Conservation (phyloP, 2,797 vertebrate species). For the Myotis pilosus region DNA sequence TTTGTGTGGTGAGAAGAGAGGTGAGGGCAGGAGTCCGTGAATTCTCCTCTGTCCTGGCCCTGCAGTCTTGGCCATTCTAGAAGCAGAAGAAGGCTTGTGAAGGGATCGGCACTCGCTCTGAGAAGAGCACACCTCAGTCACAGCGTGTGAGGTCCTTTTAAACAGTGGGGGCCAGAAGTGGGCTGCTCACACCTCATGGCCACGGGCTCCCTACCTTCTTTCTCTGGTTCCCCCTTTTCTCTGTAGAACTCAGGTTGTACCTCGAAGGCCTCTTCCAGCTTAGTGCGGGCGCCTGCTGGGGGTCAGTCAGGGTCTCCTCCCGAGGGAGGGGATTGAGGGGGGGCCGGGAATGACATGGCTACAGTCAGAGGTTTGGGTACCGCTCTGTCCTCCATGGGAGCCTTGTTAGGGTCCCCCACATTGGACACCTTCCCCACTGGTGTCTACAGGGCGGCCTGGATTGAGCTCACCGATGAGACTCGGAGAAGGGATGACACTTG, state of each 20-base stretch:
- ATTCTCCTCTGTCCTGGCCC: not conserved
- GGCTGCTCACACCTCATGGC: not conserved
- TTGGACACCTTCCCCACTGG: not conserved
- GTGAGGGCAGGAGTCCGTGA: not conserved
- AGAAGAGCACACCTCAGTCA: not conserved
- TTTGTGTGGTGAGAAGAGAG: not conserved
- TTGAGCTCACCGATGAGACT: not conserved
- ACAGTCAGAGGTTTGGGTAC: not conserved
- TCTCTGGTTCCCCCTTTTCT: not conserved
- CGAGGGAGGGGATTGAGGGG: not conserved
- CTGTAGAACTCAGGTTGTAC: not conserved
- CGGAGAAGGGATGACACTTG: not conserved
- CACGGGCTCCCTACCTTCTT: not conserved
- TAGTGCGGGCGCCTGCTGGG: not conserved
- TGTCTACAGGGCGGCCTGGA: not conserved
- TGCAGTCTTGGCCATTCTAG: not conserved
- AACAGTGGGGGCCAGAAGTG: not conserved
- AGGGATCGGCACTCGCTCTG: not conserved
- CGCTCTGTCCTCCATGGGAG: not conserved
- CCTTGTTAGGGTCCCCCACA: not conserved
- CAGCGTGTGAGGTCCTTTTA: not conserved
- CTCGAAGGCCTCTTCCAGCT: not conserved
- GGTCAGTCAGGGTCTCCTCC: not conserved
- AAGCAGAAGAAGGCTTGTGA: not conserved
- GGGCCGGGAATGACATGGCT: not conserved